phyloP scores from a whole-genome alignment of 1,140 invertebrate genomes.

The Neocloeon triangulifer region DNA sequence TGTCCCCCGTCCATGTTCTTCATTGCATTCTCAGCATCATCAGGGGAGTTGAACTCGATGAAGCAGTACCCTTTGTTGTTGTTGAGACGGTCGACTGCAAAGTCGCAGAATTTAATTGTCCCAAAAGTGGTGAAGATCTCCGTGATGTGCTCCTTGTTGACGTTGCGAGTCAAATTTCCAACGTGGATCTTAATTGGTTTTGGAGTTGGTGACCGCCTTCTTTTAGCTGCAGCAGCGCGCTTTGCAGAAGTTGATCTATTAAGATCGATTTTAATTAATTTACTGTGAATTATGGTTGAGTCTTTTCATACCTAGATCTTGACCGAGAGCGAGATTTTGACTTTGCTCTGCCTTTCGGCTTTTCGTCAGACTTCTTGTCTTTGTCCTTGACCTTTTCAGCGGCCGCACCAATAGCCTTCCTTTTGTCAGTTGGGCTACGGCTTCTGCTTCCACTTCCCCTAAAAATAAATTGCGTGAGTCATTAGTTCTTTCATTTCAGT shows the following conservation, averaged over 20 bases:
- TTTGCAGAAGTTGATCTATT: conserved; percentile 26
- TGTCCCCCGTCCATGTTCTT: conserved; percentile 95
- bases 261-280: conserved; percentile 1
- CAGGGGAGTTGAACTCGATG: conserved; percentile 78
- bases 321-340: conserved; percentile 20
- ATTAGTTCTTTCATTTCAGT: neutral
- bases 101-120: conserved; percentile 69
- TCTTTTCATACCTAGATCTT: neutral
- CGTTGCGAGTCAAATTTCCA: conserved; percentile 73
- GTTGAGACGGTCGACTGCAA: conserved; percentile 69
- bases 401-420: conserved; percentile 26
- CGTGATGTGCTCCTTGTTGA: conserved; percentile 75
- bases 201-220: conserved; percentile 61
- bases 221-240: conserved; percentile 32
- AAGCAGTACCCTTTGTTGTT: conserved; percentile 77
- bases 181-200: conserved; percentile 81
- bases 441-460: conserved; percentile 22
- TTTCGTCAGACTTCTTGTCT: conserved; percentile 14
- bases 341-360: conserved; percentile 22
- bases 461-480: conserved; percentile 8
- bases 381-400: conserved; percentile 24
- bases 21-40: conserved; percentile 94
- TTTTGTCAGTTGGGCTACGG: conserved; percentile 22
- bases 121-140: conserved; percentile 94
- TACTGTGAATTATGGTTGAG: neutral